Base-by-base conservation (phyloP, 2,113 vertebrate genomes). In the Falco punctatus region DNA sequence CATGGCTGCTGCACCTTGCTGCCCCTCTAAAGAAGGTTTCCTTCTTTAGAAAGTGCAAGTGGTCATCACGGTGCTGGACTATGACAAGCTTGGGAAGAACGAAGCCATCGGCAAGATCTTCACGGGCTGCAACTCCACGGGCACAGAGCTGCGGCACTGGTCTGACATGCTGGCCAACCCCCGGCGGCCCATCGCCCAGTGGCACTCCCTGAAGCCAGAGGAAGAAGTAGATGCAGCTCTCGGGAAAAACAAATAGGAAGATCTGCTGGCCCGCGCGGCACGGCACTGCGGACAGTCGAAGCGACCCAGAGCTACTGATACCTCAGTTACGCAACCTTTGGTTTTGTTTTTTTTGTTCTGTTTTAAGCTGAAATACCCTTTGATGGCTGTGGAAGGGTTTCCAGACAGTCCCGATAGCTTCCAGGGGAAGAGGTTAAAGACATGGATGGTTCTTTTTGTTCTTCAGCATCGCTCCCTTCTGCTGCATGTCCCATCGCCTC, bases 91-190 rank as follows among this genome's bases (percentile, higher is more conserved):
- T 91, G 99, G 99, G 87, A 99, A 99, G 98, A 99, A 99, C 1
- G 99, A 99, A 48, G 99, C 99, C 98, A 99, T 99, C 0, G 99
- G 99, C 59, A 99, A 99, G 98, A 99, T 99, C 97, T 99, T 98
- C 86, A 99, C 99, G 11, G 99, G 99, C 94, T 99, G 97, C 98
- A 99, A 99, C n/a, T 89, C 99, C 81, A 98, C 98, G 0, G 99
- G 99, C 96, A 99, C 99, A 1, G 99, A 99, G 98, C 99, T 99
- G 74, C 98, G 99, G 98, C 99, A 99, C 98, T 99, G 99, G 99
- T 99, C 99, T 0, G 99, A 99, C 98, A 99, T 99, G 99, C 97
- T 99, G 98, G 99, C 99, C 88, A 99, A 99, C 97, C 99, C 99
- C 11, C 98, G 99, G 30, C 98, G 99, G 96, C 99, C 99, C 96